Conservation (phyloP, 2,113 vertebrate genomes). For the Megaceryle torquata region DNA sequence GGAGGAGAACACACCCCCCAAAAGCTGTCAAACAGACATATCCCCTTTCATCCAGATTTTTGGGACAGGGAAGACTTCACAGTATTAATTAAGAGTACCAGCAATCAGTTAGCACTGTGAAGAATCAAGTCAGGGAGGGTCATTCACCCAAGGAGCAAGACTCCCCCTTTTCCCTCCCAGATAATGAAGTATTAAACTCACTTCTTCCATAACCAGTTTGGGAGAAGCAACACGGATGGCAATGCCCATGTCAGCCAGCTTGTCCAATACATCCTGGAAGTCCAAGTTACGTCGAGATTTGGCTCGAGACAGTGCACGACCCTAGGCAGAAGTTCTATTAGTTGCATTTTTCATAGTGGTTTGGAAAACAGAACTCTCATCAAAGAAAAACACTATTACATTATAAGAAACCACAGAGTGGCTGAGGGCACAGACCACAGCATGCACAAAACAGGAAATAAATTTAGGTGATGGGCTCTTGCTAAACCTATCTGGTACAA, state of each 20-base stretch:
- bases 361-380: not conserved
- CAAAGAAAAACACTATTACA: not conserved
- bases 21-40: not conserved
- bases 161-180: not conserved
- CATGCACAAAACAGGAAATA: not conserved
- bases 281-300: constrained; percentile 96
- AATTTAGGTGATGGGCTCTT: not conserved
- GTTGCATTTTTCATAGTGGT: not conserved
- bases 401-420: not conserved
- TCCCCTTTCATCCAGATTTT: not conserved
- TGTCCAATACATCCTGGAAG: constrained; percentile 97
- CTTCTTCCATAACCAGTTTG: constrained; percentile 99
- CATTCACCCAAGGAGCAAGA: not conserved
- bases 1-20: not conserved
- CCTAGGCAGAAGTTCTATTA: constrained; percentile 71
- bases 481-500: not conserved
- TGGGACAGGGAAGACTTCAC: not conserved
- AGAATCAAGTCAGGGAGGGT: not conserved
- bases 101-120: not conserved
- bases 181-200: constrained; percentile 57
- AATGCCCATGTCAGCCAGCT: constrained; percentile 94
- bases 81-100: not conserved
- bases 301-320: constrained; percentile 93
- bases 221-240: constrained; percentile 96
- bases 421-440: not conserved